Base-by-base conservation (phyloP, 2,113 vertebrate species). In the Coturnix japonica region DNA sequence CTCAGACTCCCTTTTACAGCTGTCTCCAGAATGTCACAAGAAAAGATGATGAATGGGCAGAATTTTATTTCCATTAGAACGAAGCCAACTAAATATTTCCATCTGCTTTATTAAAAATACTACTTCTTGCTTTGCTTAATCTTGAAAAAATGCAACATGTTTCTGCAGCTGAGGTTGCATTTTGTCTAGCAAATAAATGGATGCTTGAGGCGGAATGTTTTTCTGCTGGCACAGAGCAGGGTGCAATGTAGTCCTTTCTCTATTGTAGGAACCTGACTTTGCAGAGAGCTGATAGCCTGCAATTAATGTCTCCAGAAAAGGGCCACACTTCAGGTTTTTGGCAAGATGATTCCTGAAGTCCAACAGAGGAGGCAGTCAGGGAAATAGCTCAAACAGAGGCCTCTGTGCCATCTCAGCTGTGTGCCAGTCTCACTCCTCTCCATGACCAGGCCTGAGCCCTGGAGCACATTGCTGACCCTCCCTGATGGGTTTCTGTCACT, bases 1-100 rank as follows among this genome's bases (percentile, higher is more conserved):
- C 51, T 54, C 80, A 81, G 16, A 72, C 33, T 75, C 77, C 66
- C 71, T 66, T 77, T 63, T 56, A 43, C 76, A 89, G 66, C 81
- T 80, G 66, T 75, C 92, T 93, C 72, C 67, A 83, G 72, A 61
- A 49, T 53, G 85, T 80, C 4, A 1, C 65, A 74, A 53, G 81
- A 66, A 89, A 85, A 89, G 56, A 85, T 92, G 92, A 94, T 83
- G 91, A 82, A 95, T 94, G 81, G 87, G 76, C 35, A 93, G 87
- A 80, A 33, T 60, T 85, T 77, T 77, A 72, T 81, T 94, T 96
- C 89, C 79, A 80, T 87, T 77, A 94, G 73, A 89, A 92, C 0
- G 39, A 78, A 92, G 76, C 81, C 87, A 93, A 59, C 47, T 73
- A 39, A 92, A 54, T 92, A 85, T 85, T 95, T 96, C 84, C 89